Percentiles rank a stretch among this genome's conserved stretches.
Evolutionary conservation across 1,140 invertebrate genomes (phyloP).

Genomic region (Mizuhopecten yessoensis): DNA sequence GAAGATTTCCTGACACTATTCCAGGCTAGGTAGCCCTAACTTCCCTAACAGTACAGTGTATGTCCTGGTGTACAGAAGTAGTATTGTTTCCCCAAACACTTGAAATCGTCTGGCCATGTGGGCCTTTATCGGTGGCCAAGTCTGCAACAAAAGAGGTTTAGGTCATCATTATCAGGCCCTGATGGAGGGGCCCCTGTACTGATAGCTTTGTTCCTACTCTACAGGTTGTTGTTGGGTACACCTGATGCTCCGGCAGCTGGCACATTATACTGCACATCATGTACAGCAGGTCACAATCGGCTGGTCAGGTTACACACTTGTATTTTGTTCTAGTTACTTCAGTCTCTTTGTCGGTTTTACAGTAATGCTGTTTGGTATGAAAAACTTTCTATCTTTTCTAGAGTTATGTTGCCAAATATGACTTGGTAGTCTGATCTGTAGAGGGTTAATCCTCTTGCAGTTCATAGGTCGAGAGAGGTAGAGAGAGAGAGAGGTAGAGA

Average conservation of each 20-base stretch:
- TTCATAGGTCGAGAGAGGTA: too few relatives aligned
- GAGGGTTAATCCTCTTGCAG: too few relatives aligned
- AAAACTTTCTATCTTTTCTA: too few relatives aligned
- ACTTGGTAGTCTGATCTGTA: too few relatives aligned
- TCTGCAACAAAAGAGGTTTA: conserved; percentile 14
- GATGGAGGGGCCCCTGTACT: background rate
- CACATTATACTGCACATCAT: background rate
- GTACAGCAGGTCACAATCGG: background rate
- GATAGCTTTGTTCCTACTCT: background rate
- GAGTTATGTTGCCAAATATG: too few relatives aligned
- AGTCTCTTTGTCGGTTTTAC: background rate
- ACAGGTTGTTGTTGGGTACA: conserved; percentile 19
- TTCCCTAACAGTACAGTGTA: too few relatives aligned
- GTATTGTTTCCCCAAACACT: background rate
- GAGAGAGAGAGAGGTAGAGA: too few relatives aligned
- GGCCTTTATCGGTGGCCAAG: background rate
- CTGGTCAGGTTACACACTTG: background rate
- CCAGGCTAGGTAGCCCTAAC: too few relatives aligned
- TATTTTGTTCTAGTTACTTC: background rate
- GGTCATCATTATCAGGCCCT: background rate
- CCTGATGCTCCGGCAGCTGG: background rate
- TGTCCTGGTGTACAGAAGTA: background rate
- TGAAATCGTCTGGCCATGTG: background rate
- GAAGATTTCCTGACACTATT: too few relatives aligned
- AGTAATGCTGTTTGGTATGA: too few relatives aligned